phyloP scores from a whole-genome alignment of 2,113 vertebrate genomes.

The Muntiacus reevesi region DNA sequence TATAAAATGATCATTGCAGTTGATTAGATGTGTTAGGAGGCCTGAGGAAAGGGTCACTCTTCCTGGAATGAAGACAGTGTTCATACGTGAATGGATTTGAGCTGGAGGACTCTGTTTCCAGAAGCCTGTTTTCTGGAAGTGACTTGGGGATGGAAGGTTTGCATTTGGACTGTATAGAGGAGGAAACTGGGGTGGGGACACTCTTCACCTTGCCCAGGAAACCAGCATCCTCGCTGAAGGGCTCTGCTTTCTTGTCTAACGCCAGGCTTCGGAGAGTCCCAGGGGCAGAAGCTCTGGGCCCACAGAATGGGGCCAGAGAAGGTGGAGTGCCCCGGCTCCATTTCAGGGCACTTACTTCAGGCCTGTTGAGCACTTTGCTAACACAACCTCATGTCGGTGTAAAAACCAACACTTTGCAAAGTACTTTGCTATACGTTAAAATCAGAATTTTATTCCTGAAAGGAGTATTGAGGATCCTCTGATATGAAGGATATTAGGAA shows the following conservation, averaged over 20 bases:
- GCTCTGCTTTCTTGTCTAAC: neutral
- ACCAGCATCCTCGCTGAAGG: neutral
- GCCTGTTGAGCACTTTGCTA: neutral
- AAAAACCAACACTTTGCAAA: neutral
- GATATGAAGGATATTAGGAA: neutral
- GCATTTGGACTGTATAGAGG: neutral
- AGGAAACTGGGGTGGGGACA: neutral
- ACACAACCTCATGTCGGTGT: neutral
- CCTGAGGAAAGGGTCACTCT: slow-evolving; percentile 40
- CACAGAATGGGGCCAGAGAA: neutral
- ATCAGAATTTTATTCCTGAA: neutral
- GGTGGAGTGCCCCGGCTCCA: neutral
- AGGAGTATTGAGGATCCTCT: neutral
- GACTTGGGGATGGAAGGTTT: neutral
- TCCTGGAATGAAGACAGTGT: slow-evolving; percentile 38
- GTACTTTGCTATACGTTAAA: neutral
- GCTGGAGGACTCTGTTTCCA: slow-evolving; percentile 23
- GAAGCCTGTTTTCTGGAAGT: slow-evolving; percentile 6
- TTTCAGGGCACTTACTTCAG: neutral
- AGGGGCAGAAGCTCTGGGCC: too few relatives aligned
- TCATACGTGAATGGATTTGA: slow-evolving; percentile 38
- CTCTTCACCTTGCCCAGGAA: neutral
- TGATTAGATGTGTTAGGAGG: slow-evolving; percentile 19
- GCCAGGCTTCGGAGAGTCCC: neutral
- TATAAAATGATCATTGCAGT: slow-evolving; percentile 33